Conservation (phyloP, 2,113 vertebrate genomes). For the Tursiops truncatus region DNA sequence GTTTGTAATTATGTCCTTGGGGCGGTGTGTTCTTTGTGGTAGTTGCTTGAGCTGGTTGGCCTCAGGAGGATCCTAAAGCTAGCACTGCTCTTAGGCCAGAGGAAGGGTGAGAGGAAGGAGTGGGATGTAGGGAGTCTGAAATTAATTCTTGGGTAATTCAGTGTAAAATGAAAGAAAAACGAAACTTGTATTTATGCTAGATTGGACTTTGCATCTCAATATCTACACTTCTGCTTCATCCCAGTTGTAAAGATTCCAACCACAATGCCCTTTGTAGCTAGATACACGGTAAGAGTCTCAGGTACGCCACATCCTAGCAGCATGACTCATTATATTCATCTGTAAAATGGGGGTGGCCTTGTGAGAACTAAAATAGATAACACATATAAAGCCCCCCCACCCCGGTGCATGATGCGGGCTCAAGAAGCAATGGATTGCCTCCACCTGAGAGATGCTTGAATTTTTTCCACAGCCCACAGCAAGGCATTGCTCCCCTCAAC, state of each 20-base stretch:
- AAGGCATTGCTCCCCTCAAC: neutral
- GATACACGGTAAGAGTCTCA: neutral
- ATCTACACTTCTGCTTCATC: neutral
- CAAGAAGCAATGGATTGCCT: neutral
- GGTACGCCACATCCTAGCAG: too few species aligned
- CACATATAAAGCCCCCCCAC: rapidly evolving
- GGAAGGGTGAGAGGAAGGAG: rapidly evolving
- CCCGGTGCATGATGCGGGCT: neutral
- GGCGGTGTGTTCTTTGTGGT: neutral
- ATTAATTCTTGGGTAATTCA: neutral
- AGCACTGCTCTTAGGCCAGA: neutral
- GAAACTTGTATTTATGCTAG: neutral
- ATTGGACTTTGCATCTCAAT: neutral
- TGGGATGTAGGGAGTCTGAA: neutral
- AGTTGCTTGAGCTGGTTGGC: neutral
- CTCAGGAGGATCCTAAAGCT: neutral
- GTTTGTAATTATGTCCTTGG: neutral
- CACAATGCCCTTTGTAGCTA: neutral
- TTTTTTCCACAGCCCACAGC: neutral
- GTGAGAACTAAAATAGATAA: neutral
- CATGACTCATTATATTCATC: neutral
- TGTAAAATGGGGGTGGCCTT: neutral
- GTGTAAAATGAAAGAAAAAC: neutral
- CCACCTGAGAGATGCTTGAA: neutral
- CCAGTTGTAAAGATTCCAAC: neutral